A percentile compares a stretch with the other conserved stretches of the same genome.
These are phyloP conservation scores for Scaptomyza tumidula DNA, from an alignment of 2,888 invertebrate genomes.

Conservation along the genomic window DNA sequence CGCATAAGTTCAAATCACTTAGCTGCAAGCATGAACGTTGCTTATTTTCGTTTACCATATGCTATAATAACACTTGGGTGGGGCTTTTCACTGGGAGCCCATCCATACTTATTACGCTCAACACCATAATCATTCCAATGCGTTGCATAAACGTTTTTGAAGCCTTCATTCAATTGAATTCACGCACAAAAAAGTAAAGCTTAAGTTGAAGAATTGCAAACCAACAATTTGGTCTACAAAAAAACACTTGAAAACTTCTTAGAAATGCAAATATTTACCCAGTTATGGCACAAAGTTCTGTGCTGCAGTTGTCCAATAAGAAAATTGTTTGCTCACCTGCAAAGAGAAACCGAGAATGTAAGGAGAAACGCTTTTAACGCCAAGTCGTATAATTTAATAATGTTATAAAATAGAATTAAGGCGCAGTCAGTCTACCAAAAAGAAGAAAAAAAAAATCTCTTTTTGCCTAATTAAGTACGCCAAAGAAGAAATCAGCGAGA, in stretches of 20 bases:
- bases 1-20: background rate
- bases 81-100: background rate
- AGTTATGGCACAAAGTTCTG: slow-evolving; percentile 2
- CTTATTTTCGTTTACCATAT: background rate
- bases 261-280: slow-evolving; percentile 57
- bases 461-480: slow-evolving; percentile 57
- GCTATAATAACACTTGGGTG: slow-evolving; percentile 9
- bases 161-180: background rate
- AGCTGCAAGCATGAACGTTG: background rate
- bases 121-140: slow-evolving; percentile 5
- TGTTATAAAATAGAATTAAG: slow-evolving; percentile 19
- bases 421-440: background rate
- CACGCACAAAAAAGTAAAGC: slow-evolving; percentile 11
- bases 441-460: background rate
- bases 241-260: slow-evolving; percentile 45
- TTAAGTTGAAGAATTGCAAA: background rate
- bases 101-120: slow-evolving; percentile 1
- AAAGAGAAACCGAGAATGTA: slow-evolving; percentile 43
- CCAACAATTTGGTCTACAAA: slow-evolving; percentile 40
- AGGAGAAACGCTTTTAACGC: slow-evolving; percentile 25
- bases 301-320: slow-evolving; percentile 31
- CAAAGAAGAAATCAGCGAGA: slow-evolving; percentile 13
- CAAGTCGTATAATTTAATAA: slow-evolving; percentile 51
- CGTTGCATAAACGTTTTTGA: slow-evolving; percentile 3
- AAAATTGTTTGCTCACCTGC: slow-evolving; percentile 65